Conservation (phyloP, 1,140 invertebrate genomes). For the Drosophila arawakana region DNA sequence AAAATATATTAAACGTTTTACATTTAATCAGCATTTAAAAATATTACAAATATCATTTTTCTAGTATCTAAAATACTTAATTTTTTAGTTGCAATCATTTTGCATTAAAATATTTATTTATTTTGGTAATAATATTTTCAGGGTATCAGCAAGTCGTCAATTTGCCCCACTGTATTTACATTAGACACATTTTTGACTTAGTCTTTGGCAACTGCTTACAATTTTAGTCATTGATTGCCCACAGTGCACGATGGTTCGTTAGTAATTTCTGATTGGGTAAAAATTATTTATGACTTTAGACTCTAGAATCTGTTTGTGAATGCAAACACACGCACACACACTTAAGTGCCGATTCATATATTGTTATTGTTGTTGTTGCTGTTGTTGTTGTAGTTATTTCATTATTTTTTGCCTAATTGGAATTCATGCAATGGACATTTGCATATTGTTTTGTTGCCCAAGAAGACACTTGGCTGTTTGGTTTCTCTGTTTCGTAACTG, state of each 20-base stretch:
- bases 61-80: no score
- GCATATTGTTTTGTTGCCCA: conserved; percentile 79
- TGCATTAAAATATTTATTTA: no score
- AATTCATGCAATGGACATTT: conserved; percentile 79
- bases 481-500: conserved; percentile 68
- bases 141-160: conserved; percentile 5
- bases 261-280: conserved; percentile 79
- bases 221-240: conserved; percentile 80
- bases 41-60: no score
- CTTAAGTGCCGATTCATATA: conserved; percentile 38
- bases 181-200: conserved; percentile 54
- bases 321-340: conserved; percentile 63
- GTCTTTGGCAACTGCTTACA: conserved; percentile 49
- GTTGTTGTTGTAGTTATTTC: conserved; percentile 36
- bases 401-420: conserved; percentile 77
- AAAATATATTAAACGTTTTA: no score
- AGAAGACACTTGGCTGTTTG: conserved; percentile 65
- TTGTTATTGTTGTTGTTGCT: conserved; percentile 41
- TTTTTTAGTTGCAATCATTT: no score
- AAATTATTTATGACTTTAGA: conserved; percentile 80
- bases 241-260: conserved; percentile 65
- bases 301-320: conserved; percentile 60
- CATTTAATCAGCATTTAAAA: no score
- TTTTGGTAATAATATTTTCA: neutral
- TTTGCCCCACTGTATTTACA: neutral